These are phyloP conservation scores for Neelides sp. DNA, from an alignment of 1,140 invertebrate species.

Conservation along the genomic window DNA sequence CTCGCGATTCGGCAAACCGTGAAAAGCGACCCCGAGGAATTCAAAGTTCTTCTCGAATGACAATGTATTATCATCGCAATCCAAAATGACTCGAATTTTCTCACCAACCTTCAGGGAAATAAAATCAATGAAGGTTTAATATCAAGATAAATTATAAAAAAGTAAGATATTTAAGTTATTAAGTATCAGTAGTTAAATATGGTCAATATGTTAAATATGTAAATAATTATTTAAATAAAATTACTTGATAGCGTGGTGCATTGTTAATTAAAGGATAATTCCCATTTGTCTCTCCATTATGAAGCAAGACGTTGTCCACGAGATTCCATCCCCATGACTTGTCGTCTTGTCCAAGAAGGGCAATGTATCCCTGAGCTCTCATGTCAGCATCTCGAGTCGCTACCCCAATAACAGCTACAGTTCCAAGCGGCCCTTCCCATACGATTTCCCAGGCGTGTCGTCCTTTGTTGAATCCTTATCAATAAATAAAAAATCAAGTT, in stretches of 20 bases:
- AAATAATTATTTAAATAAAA: background rate
- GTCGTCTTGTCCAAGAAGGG: slow-evolving; percentile 84
- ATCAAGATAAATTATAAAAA: background rate
- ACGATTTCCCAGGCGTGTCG: slow-evolving; percentile 97
- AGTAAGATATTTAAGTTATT: background rate
- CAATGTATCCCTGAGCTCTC: slow-evolving; percentile 58
- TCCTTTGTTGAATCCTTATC: slow-evolving; percentile 67
- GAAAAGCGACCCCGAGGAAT: slow-evolving; percentile 94
- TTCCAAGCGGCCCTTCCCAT: slow-evolving; percentile 95
- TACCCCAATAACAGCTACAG: slow-evolving; percentile 87
- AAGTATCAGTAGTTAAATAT: too few species aligned
- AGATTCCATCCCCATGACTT: slow-evolving; percentile 99
- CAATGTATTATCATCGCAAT: slow-evolving; percentile 92
- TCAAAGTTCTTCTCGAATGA: slow-evolving; percentile 98
- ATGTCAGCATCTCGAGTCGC: slow-evolving; percentile 79
- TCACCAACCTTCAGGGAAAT: slow-evolving; percentile 70
- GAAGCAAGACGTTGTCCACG: slow-evolving; percentile 91
- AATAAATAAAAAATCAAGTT: too few species aligned
- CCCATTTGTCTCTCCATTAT: slow-evolving; percentile 90
- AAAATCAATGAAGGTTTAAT: slow-evolving; percentile 9
- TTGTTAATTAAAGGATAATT: slow-evolving; percentile 93
- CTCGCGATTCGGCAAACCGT: slow-evolving; percentile 85
- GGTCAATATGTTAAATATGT: too few species aligned
- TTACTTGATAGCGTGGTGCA: slow-evolving; percentile 92
- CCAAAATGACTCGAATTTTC: slow-evolving; percentile 87